These are phyloP conservation scores for Thaleichthys pacificus DNA, from an alignment of 2,797 vertebrate species.

Conservation along the genomic window DNA sequence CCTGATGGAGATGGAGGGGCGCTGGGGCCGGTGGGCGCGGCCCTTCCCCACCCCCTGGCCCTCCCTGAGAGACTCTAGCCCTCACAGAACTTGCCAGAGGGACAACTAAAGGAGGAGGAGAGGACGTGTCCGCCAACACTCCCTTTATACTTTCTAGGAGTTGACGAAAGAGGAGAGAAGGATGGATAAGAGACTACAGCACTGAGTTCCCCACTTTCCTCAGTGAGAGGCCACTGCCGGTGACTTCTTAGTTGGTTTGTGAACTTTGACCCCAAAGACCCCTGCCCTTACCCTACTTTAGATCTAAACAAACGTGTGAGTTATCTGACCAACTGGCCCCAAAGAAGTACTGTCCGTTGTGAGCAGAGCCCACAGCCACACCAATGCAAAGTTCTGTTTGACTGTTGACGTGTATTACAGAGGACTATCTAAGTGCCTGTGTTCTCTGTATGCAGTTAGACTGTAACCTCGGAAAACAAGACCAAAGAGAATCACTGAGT, in stretches of 20 bases:
- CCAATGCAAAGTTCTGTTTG: neutral
- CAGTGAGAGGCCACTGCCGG: neutral
- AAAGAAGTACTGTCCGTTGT: neutral
- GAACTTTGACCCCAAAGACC: conserved; percentile 2
- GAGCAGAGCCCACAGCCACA: neutral
- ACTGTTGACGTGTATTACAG: neutral
- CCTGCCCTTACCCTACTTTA: neutral
- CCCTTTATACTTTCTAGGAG: neutral
- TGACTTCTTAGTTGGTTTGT: neutral
- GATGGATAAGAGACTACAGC: neutral
- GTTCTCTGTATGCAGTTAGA: too few relatives aligned
- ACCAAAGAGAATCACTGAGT: too few relatives aligned
- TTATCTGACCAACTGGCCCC: neutral
- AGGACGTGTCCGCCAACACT: neutral
- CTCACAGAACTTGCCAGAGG: neutral
- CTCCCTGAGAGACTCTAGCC: neutral
- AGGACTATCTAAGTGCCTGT: too few relatives aligned
- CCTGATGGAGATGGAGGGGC: conserved; percentile 1
- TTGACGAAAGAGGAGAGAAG: neutral
- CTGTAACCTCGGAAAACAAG: too few relatives aligned
- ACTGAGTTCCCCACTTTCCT: neutral
- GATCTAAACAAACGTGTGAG: neutral
- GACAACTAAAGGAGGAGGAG: neutral
- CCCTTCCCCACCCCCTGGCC: neutral
- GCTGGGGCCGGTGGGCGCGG: neutral